Conservation (phyloP, 2,888 invertebrate species). For the Stenotaenia linearis region DNA sequence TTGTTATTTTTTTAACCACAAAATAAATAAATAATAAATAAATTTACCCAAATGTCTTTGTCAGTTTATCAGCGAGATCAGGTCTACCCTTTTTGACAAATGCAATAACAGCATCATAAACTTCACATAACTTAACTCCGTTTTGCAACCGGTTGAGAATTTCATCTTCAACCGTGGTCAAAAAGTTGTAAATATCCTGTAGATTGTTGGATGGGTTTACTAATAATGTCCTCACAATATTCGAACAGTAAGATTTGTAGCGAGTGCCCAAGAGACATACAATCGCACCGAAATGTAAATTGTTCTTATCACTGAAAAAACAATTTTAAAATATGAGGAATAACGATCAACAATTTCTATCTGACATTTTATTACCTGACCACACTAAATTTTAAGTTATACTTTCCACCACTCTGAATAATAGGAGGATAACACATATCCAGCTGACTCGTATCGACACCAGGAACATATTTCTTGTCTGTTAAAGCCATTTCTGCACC, state of each 20-base stretch:
- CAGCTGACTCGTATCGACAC: slow-evolving; percentile 78
- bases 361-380: slow-evolving; percentile 55
- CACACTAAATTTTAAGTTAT: slow-evolving; percentile 93
- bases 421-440: slow-evolving; percentile 99
- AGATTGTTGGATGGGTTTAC: slow-evolving; percentile 78
- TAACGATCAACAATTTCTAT: not conserved
- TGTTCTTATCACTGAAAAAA: slow-evolving; percentile 77
- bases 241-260: slow-evolving; percentile 97
- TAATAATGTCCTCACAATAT: slow-evolving; percentile 89
- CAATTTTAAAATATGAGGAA: not conserved
- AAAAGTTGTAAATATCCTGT: slow-evolving; percentile 81
- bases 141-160: slow-evolving; percentile 76
- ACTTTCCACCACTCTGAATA: slow-evolving; percentile 97
- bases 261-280: slow-evolving; percentile 90
- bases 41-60: slow-evolving; percentile 89
- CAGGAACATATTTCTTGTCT: slow-evolving; percentile 92
- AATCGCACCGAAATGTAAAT: slow-evolving; percentile 90
- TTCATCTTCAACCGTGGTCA: slow-evolving; percentile 83
- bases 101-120: slow-evolving; percentile 75
- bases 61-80: slow-evolving; percentile 76
- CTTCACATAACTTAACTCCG: slow-evolving; percentile 73
- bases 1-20: not conserved
- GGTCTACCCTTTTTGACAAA: slow-evolving; percentile 83
- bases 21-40: slow-evolving; percentile 36
- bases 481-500: slow-evolving; percentile 87